A percentile compares a stretch with the other conserved stretches of the same genome.
These are phyloP conservation scores for Callionymus lyra DNA, from an alignment of 2,113 vertebrate genomes.

Conservation along the genomic window DNA sequence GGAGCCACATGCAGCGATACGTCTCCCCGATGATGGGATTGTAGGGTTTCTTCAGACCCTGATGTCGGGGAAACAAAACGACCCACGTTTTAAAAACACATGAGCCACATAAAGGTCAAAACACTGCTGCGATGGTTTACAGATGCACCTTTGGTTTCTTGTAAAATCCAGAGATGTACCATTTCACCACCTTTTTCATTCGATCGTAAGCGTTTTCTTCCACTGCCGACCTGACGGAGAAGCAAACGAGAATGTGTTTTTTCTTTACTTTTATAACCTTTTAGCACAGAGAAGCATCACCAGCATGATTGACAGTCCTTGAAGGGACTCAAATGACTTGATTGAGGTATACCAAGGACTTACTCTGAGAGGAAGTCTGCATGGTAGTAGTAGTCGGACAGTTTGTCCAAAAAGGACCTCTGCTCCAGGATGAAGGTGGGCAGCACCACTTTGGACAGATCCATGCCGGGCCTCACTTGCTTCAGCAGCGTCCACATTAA, in stretches of 20 bases:
- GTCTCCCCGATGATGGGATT: constrained; percentile 97
- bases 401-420: constrained; percentile 93
- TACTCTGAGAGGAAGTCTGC: constrained; percentile 95
- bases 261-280: too few relatives aligned
- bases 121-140: not conserved
- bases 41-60: constrained; percentile 98
- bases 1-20: constrained; percentile 94
- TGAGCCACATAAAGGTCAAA: not conserved
- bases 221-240: constrained; percentile 76
- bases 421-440: constrained; percentile 97
- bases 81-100: not conserved
- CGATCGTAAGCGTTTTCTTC: constrained; percentile 95
- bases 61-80: not conserved
- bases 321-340: too few relatives aligned
- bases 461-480: constrained; percentile 96
- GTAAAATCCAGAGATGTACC: constrained; percentile 99
- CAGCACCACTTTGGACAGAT: constrained; percentile 94
- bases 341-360: constrained; percentile 37
- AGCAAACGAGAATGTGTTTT: not conserved
- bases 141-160: constrained; percentile 90
- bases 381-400: constrained; percentile 98
- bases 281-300: too few relatives aligned
- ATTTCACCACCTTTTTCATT: constrained; percentile 96
- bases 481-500: constrained; percentile 98
- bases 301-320: too few relatives aligned